A percentile compares a stretch with the other conserved stretches of the same genome.
These are phyloP conservation scores for Seira ritae DNA, from an alignment of 2,888 invertebrate genomes.

Conservation along the genomic window DNA sequence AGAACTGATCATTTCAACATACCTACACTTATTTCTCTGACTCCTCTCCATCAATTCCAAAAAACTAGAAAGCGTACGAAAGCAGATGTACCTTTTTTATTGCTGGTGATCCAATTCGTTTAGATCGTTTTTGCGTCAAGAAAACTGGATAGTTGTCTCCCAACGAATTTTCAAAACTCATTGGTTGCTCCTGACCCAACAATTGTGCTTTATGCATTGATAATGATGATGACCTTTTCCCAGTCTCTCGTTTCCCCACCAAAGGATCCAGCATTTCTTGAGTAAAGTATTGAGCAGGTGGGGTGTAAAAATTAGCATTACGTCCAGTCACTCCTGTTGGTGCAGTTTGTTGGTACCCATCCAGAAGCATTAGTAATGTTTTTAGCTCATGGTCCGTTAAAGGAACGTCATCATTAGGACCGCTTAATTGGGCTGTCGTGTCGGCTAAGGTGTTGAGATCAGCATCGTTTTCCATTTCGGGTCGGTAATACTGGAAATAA, in stretches of 20 bases:
- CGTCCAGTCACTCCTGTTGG: neutral
- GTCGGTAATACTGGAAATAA: slow-evolving; percentile 32
- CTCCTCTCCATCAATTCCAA: too few species aligned
- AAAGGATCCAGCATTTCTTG: slow-evolving; percentile 21
- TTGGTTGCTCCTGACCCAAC: slow-evolving; percentile 64
- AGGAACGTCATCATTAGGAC: slow-evolving; percentile 23
- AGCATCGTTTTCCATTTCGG: neutral
- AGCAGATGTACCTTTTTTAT: slow-evolving; percentile 21
- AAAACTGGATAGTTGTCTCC: slow-evolving; percentile 57
- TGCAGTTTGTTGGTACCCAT: slow-evolving; percentile 59
- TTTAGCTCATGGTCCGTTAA: slow-evolving; percentile 66
- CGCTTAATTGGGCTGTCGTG: neutral
- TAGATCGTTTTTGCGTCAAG: slow-evolving; percentile 58
- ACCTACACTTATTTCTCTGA: neutral
- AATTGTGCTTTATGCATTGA: too few species aligned
- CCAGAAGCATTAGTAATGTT: slow-evolving; percentile 62
- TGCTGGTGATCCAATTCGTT: slow-evolving; percentile 59
- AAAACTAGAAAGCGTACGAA: too few species aligned
- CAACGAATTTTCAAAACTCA: slow-evolving; percentile 61
- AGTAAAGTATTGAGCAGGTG: slow-evolving; percentile 41
- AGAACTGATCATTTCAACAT: too few species aligned
- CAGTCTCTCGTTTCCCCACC: slow-evolving; percentile 65
- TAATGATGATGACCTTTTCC: too few species aligned
- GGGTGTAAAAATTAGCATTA: slow-evolving; percentile 27
- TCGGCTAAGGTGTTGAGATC: slow-evolving; percentile 4